Conservation (phyloP, 2,113 vertebrate species). For the Cyanoliseus patagonus region DNA sequence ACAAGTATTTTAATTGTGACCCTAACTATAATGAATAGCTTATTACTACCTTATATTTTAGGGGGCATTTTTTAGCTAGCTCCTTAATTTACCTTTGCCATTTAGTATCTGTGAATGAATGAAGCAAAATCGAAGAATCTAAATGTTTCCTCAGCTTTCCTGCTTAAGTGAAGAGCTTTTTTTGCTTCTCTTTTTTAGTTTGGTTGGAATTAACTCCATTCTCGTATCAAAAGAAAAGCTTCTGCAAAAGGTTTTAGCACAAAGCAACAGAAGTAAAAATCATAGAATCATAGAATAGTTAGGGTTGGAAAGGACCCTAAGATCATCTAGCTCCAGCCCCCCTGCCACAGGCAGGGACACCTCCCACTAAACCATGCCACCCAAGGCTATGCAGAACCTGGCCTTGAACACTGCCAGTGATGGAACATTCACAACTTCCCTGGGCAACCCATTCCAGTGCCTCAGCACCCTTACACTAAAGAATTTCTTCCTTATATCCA, state of each 20-base stretch:
- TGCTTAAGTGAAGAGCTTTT: neutral
- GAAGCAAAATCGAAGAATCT: neutral
- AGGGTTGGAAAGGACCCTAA: no score
- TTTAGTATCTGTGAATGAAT: neutral
- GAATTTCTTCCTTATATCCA: no score
- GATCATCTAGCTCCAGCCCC: no score
- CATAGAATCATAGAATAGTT: no score
- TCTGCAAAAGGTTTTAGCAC: neutral
- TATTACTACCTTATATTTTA: neutral
- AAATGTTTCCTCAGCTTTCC: neutral
- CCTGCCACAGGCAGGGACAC: no score
- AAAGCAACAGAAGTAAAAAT: neutral
- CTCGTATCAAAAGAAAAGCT: neutral
- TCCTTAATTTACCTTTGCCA: neutral
- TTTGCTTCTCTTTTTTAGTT: neutral
- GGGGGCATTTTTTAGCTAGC: neutral
- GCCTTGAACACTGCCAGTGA: no score
- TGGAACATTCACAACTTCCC: no score
- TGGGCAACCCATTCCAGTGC: no score
- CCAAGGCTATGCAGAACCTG: no score
- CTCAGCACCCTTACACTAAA: no score
- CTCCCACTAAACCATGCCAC: no score
- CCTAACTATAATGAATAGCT: neutral
- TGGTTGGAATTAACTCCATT: neutral
- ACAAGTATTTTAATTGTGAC: neutral